Evolutionary conservation across 1,140 invertebrate genomes (phyloP), one percentile per base, ranked within the genome.

Genomic region (Orchestia grillus): DNA sequence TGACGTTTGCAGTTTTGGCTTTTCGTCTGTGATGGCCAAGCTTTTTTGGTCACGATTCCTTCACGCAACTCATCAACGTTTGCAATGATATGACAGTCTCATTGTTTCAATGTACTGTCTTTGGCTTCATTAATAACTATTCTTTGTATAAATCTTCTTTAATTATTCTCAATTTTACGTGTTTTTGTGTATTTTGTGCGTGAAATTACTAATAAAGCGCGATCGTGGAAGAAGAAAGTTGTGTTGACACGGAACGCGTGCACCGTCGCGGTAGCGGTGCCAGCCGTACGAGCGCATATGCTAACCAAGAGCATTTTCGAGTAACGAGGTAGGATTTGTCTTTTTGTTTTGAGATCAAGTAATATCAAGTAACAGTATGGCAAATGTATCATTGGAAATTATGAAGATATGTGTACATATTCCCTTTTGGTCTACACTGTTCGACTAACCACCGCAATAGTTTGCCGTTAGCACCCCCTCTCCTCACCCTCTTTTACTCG

Each of bases 231-330:
- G 92, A 94, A 94, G 92, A 94, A 94, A 94, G 92, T 94, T 94
- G 92, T 94, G 92, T 94, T 94, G 92, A 94, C 92, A 94, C 92
- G 92, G 92, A 94, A 94, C 92, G 92, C 92, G 92, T 94, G 92
- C 92, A 94, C 92, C 92, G 92, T 94, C 92, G 92, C 92, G 92
- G 92, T 94, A 94, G 92, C 92, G 92, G 92, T 94, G 92, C 92
- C 92, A 94, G 92, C 92, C 92, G 92, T 94, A 94, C 92, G 92
- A 94, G 92, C 92, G 92, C 92, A 94, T 94, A 94, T 94, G 92
- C 92, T 94, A 94, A 94, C 92, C 43, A 40, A 94, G 92, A 47
- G 40, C 92, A 94, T 94, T 94, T 94, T 44, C 62, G 41, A 90
- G 88, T 90, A 90, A 90, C 41, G 88, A 90, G 88, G 88, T 41